Base-by-base conservation (phyloP, 2,113 vertebrate genomes). In the Myiopsitta monachus region DNA sequence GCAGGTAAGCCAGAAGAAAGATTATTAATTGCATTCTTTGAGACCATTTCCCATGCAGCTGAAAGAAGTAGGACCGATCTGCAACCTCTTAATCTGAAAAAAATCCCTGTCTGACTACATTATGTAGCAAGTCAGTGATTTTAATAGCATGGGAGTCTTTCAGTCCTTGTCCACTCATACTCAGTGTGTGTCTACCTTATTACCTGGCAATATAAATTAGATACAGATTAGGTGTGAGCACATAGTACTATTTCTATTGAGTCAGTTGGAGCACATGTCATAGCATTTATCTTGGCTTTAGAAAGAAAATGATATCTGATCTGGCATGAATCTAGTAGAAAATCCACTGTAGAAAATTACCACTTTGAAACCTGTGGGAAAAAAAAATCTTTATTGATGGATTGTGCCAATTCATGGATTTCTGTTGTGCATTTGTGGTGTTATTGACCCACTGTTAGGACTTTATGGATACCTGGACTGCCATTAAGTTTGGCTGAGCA, bases 1-100 rank as follows among this genome's bases (percentile, higher is more conserved):
- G 18, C 59, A 74, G 59, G 31, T 49, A 31, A 39, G 26, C 72
- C 43, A 83, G 54, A 44, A 87, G 55, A 83, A 81, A 63, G 59
- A 36, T 93, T 72, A 86, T 83, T 93, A 88, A 86, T 92, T 88
- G 70, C 9, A 26, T 64, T 83, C 64, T 77, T 89, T 75, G 63
- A 67, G 68, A 49, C 75, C 57, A 23, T 84, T 87, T 85, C 33
- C 36, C 18, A 5, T 70, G 28, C 44, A 67, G 27, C 73, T 95
- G 68, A 84, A 91, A 78, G 51, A 84, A 73, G 18, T 49, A 4
- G 66, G 64, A 88, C 90, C 88, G 72, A 87, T 93, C 49, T 90
- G 73, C 64, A 90, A 3, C 51, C 46, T 90, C 86, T 83, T 85
- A 92, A 90, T 94, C 59, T 38, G 54, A 90, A 67, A 73, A 57